Percentiles rank a stretch among this genome's conserved stretches.
Conservation (phyloP, 2,113 vertebrate genomes). For the Marcusenius ussheri region DNA sequence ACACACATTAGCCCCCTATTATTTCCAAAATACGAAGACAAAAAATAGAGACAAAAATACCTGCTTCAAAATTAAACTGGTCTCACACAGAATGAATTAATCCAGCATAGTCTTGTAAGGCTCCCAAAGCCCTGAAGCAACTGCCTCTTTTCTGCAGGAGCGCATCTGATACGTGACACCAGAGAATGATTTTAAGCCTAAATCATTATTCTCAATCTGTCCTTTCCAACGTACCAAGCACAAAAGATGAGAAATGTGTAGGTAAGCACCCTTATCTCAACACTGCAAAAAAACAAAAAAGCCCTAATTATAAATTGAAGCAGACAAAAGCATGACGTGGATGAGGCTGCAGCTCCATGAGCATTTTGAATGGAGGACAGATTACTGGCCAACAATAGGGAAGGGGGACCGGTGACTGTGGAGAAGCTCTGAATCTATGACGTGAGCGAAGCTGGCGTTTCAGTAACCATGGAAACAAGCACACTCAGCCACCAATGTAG, state of each 20-base stretch:
- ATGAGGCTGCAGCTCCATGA: background rate
- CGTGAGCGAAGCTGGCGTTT: constrained; percentile 54
- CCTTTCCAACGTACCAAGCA: background rate
- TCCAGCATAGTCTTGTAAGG: constrained; percentile 3
- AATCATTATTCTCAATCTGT: background rate
- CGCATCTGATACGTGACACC: background rate
- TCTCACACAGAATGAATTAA: background rate
- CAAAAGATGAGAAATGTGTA: background rate
- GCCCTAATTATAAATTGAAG: background rate
- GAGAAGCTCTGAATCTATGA: constrained; percentile 59
- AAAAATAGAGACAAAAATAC: background rate
- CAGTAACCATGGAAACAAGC: constrained; percentile 52
- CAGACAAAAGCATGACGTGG: background rate
- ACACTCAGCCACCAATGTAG: constrained; percentile 24
- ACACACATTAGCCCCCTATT: background rate
- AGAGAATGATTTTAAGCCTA: background rate
- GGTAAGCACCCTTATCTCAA: background rate
- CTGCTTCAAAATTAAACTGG: background rate
- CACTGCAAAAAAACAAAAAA: background rate
- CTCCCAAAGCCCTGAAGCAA: background rate
- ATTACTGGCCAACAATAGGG: constrained; percentile 11
- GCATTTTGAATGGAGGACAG: constrained; percentile 18
- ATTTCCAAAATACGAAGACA: background rate
- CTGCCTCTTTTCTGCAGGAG: background rate
- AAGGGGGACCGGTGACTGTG: constrained; percentile 32